Evolutionary conservation across 2,888 invertebrate genomes (phyloP), one percentile per base, ranked within the genome.

Genomic region (Ecdyonurus torrentis): DNA sequence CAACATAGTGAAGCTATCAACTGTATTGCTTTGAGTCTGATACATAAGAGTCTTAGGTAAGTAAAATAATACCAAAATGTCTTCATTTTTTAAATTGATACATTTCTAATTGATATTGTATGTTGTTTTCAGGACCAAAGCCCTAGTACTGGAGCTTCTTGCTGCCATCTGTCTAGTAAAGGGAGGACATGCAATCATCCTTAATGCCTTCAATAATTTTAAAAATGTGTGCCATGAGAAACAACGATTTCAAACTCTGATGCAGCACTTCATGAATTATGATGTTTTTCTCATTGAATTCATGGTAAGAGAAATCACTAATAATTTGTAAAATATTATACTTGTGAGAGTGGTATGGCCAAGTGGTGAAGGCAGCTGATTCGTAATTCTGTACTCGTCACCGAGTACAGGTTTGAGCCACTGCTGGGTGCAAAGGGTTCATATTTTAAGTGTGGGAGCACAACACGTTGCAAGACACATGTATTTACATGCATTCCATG

Each of bases 151-250:
- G 69, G 98, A 99, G 75, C 83, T 99, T 65, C 79, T 99, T 66
- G 98, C 99, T 0, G 99, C 98, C 66, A 96, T 99, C 70, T 99
- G 99, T 76, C 81, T 98, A 68, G 97, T 99, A 65, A 96, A 96
- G 77, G 98, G 98, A 20, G 99, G 99, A n/a, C 99, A 99, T 73
- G 94, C 95, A 77, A 94, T 98, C 72, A 97, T 98, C 68, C 80
- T 98, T 62, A 88, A 88, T 1, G 96, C 99, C 2, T 99, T 99
- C 75, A 94, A 98, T 74, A 93, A 96, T 77, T 99, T 99, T 77
- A 96, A 97, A 77, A 91, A 91, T 76, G 88, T 90, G 61, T 88
- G 88, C 63, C 84, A 86, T 67, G 98, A 99, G 72, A 82, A 84
- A 69, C 81, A 75, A 64, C 80, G 99, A 72, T 99, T 99, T 77